phyloP scores from a whole-genome alignment of 2,797 vertebrate genomes.

The Crocidura indochinensis region DNA sequence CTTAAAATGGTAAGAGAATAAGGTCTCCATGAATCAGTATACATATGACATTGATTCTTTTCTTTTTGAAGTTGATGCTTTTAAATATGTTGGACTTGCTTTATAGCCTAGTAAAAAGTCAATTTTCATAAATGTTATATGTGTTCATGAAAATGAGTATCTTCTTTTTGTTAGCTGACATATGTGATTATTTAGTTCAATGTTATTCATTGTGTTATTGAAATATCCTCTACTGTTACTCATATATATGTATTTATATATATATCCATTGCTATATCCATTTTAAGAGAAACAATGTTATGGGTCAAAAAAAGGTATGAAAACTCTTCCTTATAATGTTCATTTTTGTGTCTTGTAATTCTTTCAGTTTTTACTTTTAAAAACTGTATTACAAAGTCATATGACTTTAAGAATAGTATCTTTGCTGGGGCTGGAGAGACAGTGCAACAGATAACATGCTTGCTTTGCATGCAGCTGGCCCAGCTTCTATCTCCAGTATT shows the following conservation, averaged over 20 bases:
- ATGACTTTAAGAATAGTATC: conserved; percentile 33
- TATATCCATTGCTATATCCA: not conserved
- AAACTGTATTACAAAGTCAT: not conserved
- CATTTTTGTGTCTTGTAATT: conserved; percentile 45
- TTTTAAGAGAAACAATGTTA: conserved; percentile 11
- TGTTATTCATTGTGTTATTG: conserved; percentile 20
- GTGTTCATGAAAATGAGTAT: conserved; percentile 5
- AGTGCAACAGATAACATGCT: too few relatives aligned
- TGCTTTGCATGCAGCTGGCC: too few relatives aligned
- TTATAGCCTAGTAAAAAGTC: conserved; percentile 15
- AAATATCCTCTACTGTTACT: not conserved
- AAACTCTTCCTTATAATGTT: not conserved
- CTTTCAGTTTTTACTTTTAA: conserved; percentile 40
- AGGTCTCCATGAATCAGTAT: not conserved
- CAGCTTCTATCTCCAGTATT: too few relatives aligned
- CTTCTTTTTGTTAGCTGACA: not conserved
- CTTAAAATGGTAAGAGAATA: not conserved
- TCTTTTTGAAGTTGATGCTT: not conserved
- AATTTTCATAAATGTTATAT: conserved; percentile 37
- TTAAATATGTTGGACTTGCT: conserved; percentile 12
- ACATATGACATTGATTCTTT: not conserved
- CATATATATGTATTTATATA: not conserved
- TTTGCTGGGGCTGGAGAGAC: not conserved
- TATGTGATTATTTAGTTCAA: conserved; percentile 16
- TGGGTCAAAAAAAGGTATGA: not conserved